A percentile compares a stretch with the other conserved stretches of the same genome.
Evolutionary conservation across 1,140 invertebrate genomes (phyloP).

Genomic region (Caerostris darwini): DNA sequence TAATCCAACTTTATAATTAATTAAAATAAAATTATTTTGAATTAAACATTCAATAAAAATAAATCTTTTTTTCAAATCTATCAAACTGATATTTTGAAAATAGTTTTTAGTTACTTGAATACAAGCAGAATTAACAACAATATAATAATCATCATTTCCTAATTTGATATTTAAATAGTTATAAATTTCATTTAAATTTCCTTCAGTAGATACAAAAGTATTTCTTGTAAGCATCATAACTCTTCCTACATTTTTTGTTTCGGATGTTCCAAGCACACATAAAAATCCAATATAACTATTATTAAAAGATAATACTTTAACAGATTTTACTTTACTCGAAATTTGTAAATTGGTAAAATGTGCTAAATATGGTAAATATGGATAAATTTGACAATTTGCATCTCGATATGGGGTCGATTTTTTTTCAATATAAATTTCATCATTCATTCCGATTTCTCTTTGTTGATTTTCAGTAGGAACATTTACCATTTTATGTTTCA

Average conservation of each 20-base stretch:
- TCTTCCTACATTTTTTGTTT: constrained; percentile 66
- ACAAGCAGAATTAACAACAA: constrained; percentile 66
- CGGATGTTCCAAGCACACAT: constrained; percentile 39
- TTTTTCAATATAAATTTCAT: constrained; percentile 70
- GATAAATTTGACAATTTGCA: constrained; percentile 30
- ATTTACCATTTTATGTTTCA: constrained; percentile 55
- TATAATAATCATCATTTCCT: constrained; percentile 17
- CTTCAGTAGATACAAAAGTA: constrained; percentile 31
- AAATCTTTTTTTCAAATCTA: constrained; percentile 21
- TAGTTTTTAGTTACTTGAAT: constrained; percentile 11
- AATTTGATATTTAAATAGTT: constrained; percentile 11
- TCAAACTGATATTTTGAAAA: not conserved
- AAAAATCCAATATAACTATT: constrained; percentile 68
- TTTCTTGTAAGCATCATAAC: constrained; percentile 24
- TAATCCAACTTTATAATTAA: constrained; percentile 55
- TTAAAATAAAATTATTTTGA: constrained; percentile 9
- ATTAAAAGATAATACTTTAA: not conserved
- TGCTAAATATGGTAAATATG: constrained; percentile 38
- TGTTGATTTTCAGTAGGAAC: not conserved
- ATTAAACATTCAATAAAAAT: constrained; percentile 51
- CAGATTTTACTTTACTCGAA: constrained; percentile 59
- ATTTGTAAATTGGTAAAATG: constrained; percentile 63
- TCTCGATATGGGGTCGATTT: constrained; percentile 61
- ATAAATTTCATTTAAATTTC: not conserved
- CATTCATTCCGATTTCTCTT: constrained; percentile 57